These are phyloP conservation scores for Helogale parvula DNA, from an alignment of 2,113 vertebrate genomes.

Conservation along the genomic window DNA sequence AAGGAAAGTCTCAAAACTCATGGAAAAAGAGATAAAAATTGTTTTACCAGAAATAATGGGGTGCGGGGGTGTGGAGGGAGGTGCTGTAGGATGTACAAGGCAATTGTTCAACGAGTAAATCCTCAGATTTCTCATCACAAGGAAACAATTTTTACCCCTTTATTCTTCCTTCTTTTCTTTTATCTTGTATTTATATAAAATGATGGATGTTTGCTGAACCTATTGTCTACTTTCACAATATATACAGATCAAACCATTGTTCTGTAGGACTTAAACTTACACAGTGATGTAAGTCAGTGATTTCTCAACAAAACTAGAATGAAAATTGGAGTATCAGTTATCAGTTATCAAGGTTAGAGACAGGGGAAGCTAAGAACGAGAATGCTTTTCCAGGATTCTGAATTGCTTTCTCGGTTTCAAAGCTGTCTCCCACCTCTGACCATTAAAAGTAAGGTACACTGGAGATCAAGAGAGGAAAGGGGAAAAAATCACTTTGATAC, in stretches of 20 bases:
- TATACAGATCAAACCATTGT: background rate
- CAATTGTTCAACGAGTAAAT: background rate
- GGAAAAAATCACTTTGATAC: background rate
- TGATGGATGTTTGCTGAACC: background rate
- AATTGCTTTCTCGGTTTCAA: background rate
- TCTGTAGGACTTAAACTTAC: background rate
- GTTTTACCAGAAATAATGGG: background rate
- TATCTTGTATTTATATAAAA: background rate
- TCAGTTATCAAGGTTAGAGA: background rate
- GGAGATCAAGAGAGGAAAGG: background rate
- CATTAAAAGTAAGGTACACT: background rate
- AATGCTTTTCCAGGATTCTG: background rate
- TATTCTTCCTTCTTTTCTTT: background rate
- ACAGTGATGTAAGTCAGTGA: background rate
- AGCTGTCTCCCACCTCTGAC: background rate
- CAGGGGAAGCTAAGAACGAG: background rate
- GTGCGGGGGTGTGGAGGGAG: background rate
- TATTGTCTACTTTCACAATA: background rate
- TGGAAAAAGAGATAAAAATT: background rate
- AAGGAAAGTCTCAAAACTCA: background rate
- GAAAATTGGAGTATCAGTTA: background rate
- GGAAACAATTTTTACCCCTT: background rate
- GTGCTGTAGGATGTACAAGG: background rate
- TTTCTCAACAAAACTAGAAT: background rate
- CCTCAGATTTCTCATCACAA: background rate